Evolutionary conservation across 2,113 vertebrate species (phyloP).

Genomic region (Seriola dumerili): DNA sequence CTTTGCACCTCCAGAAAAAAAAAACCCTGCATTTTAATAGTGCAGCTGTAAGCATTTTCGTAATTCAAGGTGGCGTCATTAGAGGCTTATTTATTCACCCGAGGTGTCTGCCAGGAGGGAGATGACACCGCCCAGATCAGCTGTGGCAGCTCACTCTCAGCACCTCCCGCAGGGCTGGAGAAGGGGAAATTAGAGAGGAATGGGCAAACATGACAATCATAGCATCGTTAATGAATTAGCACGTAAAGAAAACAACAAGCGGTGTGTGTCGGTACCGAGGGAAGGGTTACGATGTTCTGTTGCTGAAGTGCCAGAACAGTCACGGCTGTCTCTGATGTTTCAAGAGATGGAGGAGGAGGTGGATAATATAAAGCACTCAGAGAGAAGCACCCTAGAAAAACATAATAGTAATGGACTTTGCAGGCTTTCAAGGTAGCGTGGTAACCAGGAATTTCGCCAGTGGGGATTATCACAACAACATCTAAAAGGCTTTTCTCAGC

Average conservation of each 20-base stretch:
- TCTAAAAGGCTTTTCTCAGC: conserved; percentile 17
- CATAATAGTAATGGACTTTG: conserved; percentile 7
- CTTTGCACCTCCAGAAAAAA: conserved; percentile 60
- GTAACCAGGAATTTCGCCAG: conserved; percentile 23
- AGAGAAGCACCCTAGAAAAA: conserved; percentile 25
- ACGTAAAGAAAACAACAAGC: conserved; percentile 68
- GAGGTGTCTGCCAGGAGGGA: conserved; percentile 61
- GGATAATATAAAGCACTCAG: conserved; percentile 31
- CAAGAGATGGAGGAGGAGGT: conserved; percentile 29
- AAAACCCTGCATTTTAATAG: conserved; percentile 78
- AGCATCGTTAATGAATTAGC: conserved; percentile 76
- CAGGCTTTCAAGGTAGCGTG: conserved; percentile 30
- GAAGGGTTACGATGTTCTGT: conserved; percentile 42
- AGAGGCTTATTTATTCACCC: conserved; percentile 82
- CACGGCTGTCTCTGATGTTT: conserved; percentile 32
- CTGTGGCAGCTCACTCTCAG: conserved; percentile 74
- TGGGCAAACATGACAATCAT: conserved; percentile 82
- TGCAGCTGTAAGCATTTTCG: conserved; percentile 80
- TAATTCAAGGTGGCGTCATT: conserved; percentile 84
- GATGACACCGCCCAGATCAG: conserved; percentile 73
- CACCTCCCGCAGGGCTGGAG: conserved; percentile 72
- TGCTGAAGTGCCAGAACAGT: conserved; percentile 10
- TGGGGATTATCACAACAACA: neutral
- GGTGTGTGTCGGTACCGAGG: conserved; percentile 29
- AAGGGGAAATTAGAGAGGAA: conserved; percentile 76